These are phyloP conservation scores for Urocitellus parryii DNA, from an alignment of 2,113 vertebrate genomes.

Conservation along the genomic window DNA sequence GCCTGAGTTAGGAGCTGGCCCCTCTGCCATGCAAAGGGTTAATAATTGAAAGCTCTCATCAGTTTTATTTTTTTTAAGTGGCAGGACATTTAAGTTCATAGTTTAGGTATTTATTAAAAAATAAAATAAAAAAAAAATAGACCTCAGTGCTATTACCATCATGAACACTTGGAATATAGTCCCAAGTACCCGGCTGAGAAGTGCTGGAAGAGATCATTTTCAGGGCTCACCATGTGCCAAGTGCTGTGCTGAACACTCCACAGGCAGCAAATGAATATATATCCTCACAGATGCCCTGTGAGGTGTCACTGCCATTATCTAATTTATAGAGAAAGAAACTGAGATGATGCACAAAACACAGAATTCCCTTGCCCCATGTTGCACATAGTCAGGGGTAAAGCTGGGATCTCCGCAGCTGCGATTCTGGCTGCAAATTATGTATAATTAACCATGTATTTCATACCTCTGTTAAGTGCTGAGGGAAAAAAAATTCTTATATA, in stretches of 20 bases:
- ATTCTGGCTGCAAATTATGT: neutral
- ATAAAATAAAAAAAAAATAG: neutral
- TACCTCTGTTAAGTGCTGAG: neutral
- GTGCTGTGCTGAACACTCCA: neutral
- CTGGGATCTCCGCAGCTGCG: neutral
- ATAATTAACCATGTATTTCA: neutral
- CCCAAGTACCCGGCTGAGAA: neutral
- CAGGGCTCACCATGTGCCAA: neutral
- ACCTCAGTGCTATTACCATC: neutral
- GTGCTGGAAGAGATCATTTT: neutral
- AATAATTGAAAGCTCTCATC: neutral
- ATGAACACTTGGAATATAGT: neutral
- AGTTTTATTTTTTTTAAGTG: neutral
- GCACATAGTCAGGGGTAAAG: neutral
- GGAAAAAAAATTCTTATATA: neutral
- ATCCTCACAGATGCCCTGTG: neutral
- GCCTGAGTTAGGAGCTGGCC: neutral
- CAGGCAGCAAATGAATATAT: fast-evolving
- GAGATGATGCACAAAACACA: neutral
- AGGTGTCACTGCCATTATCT: neutral
- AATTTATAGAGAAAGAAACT: neutral
- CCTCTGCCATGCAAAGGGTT: too few species aligned
- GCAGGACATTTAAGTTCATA: neutral
- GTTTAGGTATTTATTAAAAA: neutral
- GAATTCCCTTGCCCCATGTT: neutral